phyloP scores from a whole-genome alignment of 2,797 vertebrate species.

The Pipistrellus nathusii region DNA sequence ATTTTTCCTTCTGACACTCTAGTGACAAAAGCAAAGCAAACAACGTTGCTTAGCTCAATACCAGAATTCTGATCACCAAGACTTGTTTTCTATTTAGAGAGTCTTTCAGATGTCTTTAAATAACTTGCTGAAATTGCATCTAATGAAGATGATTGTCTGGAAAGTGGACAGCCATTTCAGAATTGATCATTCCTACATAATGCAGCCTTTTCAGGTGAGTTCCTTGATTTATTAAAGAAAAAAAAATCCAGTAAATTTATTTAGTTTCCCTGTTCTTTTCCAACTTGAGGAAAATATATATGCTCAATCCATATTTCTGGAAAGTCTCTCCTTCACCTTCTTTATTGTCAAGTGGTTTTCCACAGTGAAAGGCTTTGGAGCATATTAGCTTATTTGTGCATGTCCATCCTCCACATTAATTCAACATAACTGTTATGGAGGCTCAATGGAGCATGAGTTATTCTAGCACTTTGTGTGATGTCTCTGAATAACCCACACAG shows the following conservation, averaged over 20 bases:
- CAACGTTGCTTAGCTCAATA: background rate
- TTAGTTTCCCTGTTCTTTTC: constrained; percentile 34
- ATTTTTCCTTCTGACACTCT: constrained; percentile 87
- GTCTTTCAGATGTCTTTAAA: constrained; percentile 32
- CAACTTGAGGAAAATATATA: background rate
- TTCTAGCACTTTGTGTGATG: constrained; percentile 41
- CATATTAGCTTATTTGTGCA: constrained; percentile 60
- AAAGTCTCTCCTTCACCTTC: background rate
- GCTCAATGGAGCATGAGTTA: constrained; percentile 48
- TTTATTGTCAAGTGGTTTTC: constrained; percentile 60
- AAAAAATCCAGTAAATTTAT: background rate
- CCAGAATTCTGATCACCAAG: constrained; percentile 29
- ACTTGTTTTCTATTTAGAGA: constrained; percentile 34
- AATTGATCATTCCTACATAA: background rate
- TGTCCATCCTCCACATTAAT: constrained; percentile 63
- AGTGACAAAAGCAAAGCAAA: constrained; percentile 87
- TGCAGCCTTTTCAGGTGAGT: background rate
- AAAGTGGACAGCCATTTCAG: constrained; percentile 45
- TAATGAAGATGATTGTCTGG: constrained; percentile 60
- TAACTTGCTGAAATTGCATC: constrained; percentile 16
- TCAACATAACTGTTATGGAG: constrained; percentile 59
- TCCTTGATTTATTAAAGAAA: background rate
- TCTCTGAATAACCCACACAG: constrained; percentile 64
- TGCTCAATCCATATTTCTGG: background rate
- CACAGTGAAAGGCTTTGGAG: constrained; percentile 36